Conservation (phyloP, 2,888 invertebrate species). For the Oxytorus armatus region DNA sequence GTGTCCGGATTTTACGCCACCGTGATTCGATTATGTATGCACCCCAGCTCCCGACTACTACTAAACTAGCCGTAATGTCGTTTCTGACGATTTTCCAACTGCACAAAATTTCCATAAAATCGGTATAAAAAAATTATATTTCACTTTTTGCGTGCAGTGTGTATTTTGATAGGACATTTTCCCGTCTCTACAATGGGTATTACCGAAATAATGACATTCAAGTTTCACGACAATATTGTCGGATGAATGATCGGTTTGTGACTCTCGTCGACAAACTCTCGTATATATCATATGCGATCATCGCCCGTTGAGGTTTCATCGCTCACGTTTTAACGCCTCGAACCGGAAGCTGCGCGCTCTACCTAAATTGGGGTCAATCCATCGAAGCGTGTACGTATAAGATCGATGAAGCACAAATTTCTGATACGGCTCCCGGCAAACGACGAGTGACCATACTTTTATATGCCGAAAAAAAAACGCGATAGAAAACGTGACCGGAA, state of each 20-base stretch:
- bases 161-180: conserved; percentile 13
- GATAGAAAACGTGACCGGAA: too few relatives aligned
- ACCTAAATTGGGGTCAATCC: conserved; percentile 71
- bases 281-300: conserved; percentile 25
- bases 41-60: conserved; percentile 5
- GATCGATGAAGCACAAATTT: conserved; percentile 70
- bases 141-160: too few relatives aligned
- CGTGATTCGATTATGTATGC: conserved; percentile 62
- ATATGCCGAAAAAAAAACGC: conserved; percentile 33
- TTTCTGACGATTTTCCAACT: conserved; percentile 28
- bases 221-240: conserved; percentile 30
- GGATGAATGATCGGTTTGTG: conserved; percentile 63
- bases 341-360: conserved; percentile 64
- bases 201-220: conserved; percentile 24
- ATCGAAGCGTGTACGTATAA: conserved; percentile 69
- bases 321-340: conserved; percentile 64
- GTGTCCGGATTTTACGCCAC: conserved; percentile 53
- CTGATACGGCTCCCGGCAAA: conserved; percentile 41
- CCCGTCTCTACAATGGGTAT: not conserved
- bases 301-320: conserved; percentile 61
- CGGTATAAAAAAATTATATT: too few relatives aligned
- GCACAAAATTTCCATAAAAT: conserved; percentile 19
- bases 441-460: conserved; percentile 14
- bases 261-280: conserved; percentile 50
- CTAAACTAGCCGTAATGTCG: conserved; percentile 32